Conservation (phyloP, 1,140 invertebrate species). For the Brachionus koreanus region DNA sequence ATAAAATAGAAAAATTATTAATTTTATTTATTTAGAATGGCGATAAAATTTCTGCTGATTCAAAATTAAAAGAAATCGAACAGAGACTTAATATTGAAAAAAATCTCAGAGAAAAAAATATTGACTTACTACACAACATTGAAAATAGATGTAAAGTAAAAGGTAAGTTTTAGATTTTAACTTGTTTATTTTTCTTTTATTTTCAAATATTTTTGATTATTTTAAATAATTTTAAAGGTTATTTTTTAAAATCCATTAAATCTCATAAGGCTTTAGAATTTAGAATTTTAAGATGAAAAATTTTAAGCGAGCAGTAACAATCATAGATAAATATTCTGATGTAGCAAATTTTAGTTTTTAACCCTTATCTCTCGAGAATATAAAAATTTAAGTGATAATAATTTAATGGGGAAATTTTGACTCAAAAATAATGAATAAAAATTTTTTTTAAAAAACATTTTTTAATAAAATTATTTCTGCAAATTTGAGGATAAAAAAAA, state of each 20-base stretch:
- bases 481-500: too few relatives aligned
- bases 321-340: not conserved
- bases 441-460: too few relatives aligned
- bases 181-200: too few relatives aligned
- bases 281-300: not conserved
- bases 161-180: not conserved
- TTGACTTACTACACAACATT: not conserved
- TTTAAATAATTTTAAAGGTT: not conserved
- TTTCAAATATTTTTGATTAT: not conserved
- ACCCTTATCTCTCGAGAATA: too few relatives aligned
- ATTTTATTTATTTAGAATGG: constrained; percentile 38
- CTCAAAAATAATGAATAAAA: too few relatives aligned
- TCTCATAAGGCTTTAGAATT: not conserved
- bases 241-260: too few relatives aligned
- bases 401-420: too few relatives aligned
- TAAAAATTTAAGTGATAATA: not conserved
- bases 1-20: not conserved
- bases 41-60: constrained; percentile 17
- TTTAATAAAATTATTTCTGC: too few relatives aligned
- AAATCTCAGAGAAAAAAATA: constrained; percentile 19
- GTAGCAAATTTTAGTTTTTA: too few relatives aligned
- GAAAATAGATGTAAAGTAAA: not conserved
- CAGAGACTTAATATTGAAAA: constrained; percentile 23
- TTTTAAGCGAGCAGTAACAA: not conserved
- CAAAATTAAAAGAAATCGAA: constrained; percentile 30